Evolutionary conservation across 2,113 vertebrate genomes (phyloP), one percentile per base, ranked within the genome.

Genomic region (Anhinga rufa): DNA sequence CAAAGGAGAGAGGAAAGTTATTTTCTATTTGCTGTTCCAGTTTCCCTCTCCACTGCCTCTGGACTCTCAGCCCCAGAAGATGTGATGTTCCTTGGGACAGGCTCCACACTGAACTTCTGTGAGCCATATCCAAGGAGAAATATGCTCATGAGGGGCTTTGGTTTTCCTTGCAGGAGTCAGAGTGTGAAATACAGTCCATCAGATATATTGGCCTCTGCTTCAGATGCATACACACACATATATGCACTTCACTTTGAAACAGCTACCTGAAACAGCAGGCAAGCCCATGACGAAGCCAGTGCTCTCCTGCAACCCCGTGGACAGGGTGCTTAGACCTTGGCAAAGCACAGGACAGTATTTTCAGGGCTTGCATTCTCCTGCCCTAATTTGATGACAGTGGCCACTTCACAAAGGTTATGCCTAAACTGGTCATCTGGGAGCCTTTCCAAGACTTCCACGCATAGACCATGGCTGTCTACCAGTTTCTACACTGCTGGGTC

Each of bases 121-220:
- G 60, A 93, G 65, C 32, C 9, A 4, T 66, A 55, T 32, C 25
- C 10, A 21, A 64, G 36, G 17, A 74, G 14, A 81, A 93, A 60
- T 48, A 42, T 0, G 0, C 26, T 77, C 0, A 0, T 32, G 40
- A 79, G 40, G 61, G 7, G 21, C 18, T 72, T 79, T 60, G 20
- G 14, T 42, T 72, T 69, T 85, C 31, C 28, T 80, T 69, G 54
- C 14, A 48, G 22, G 25, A 64, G 15, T 36, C 15, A 5, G 34
- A 22, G 22, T 36, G 28, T 58, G 70, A 87, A 92, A 72, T 42
- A 60, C 5, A 64, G 17, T 26, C 21, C 21, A 42, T 55, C 29
- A 64, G 34, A 34, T 49, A 22, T 11, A 42, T 4, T 60, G 8
- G 10, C 57, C 40, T 72, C n/a, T 72, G 17, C 22, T 76, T 82